These are phyloP conservation scores for Apotomis capreana DNA, from an alignment of 2,888 invertebrate genomes.

Conservation along the genomic window DNA sequence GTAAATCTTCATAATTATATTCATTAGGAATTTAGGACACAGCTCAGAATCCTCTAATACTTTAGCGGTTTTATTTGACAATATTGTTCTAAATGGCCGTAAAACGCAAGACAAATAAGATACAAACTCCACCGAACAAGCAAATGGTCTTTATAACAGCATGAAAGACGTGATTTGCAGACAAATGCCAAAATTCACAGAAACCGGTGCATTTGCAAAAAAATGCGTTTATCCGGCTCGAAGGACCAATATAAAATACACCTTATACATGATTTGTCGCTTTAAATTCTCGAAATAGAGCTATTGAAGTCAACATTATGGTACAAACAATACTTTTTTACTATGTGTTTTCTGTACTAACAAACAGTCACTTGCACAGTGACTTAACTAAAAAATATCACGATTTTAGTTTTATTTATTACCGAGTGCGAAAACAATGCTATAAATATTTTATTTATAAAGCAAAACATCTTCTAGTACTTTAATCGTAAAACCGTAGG, in stretches of 20 bases:
- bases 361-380: too few relatives aligned
- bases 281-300: slow-evolving; percentile 25
- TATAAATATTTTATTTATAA: background rate
- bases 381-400: too few relatives aligned
- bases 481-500: too few relatives aligned
- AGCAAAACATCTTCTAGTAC: too few relatives aligned
- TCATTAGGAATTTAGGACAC: background rate
- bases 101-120: slow-evolving; percentile 11
- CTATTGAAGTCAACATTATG: background rate
- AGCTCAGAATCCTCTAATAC: background rate
- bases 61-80: slow-evolving; percentile 13
- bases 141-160: slow-evolving; percentile 16
- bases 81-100: slow-evolving; percentile 11
- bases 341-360: too few relatives aligned
- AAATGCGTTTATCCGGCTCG: slow-evolving; percentile 26
- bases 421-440: too few relatives aligned
- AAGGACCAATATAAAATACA: slow-evolving; percentile 12
- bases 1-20: background rate
- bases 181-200: slow-evolving; percentile 1
- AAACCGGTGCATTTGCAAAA: slow-evolving; percentile 25
- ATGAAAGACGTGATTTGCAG: slow-evolving; percentile 23
- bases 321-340: too few relatives aligned
- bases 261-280: slow-evolving; percentile 29
- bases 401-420: too few relatives aligned
- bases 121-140: background rate